phyloP scores from a whole-genome alignment of 2,888 invertebrate genomes.

The Noctua comes region DNA sequence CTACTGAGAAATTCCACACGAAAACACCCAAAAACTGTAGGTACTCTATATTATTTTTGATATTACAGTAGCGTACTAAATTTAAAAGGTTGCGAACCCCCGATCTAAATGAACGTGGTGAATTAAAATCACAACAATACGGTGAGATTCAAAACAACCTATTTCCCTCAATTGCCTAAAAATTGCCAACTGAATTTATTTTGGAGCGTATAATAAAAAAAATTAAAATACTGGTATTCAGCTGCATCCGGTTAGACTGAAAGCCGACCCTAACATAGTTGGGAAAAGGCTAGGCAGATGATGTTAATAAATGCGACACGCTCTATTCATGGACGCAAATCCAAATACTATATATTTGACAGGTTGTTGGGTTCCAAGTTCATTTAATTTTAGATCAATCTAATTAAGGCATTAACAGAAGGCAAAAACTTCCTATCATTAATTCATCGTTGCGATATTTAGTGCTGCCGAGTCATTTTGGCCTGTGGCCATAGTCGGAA shows the following conservation, averaged over 20 bases:
- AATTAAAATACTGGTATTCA: too few species aligned
- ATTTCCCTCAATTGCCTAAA: constrained; percentile 41
- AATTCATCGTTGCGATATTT: not conserved
- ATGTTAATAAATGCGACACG: constrained; percentile 62
- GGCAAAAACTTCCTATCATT: not conserved
- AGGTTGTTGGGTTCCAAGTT: not conserved
- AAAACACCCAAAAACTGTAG: too few species aligned
- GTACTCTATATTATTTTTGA: too few species aligned
- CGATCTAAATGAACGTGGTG: too few species aligned
- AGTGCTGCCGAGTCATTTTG: not conserved
- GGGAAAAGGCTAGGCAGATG: too few species aligned
- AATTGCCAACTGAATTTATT: constrained; percentile 49
- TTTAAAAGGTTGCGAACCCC: not conserved
- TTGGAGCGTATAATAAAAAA: constrained; percentile 61
- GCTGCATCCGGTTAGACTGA: too few species aligned
- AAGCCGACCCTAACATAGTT: too few species aligned
- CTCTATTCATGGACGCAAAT: constrained; percentile 33
- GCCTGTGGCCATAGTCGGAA: not conserved
- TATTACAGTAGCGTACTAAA: too few species aligned
- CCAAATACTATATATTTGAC: not conserved
- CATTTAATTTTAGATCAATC: not conserved
- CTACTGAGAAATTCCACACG: too few species aligned
- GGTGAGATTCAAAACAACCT: constrained; percentile 25
- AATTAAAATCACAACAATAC: not conserved
- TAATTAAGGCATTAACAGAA: too few species aligned